Evolutionary conservation across 2,797 vertebrate genomes (phyloP), one percentile per base, ranked within the genome.

Genomic region (Neoniphon sammara): DNA sequence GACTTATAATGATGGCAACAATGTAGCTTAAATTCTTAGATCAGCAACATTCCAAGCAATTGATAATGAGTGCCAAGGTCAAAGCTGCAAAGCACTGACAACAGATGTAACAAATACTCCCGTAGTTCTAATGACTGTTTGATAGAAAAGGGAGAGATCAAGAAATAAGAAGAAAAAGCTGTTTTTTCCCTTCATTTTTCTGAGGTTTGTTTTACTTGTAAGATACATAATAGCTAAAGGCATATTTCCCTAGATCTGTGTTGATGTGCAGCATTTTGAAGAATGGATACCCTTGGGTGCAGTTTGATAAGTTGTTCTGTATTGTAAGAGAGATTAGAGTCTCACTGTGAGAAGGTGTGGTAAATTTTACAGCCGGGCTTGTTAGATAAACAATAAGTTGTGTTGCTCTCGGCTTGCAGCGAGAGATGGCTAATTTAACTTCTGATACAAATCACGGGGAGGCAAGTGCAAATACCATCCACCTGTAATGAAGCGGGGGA

Each of bases 321-420:
- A 44, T 61, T 42, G 59, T 59, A 7, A 34, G 18, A 31, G 60
- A 81, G 79, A 87, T 86, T 72, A 87, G 66, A 53, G 49, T 63
- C 65, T 82, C 76, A 72, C 77, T 77, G 70, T 59, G 66, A 84
- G 81, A 78, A 78, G 79, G 72, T 52, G 70, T 31, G 63, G 70
- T 87, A 81, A 86, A 82, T 87, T 82, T 77, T 85, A 75, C 69
- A 58, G 66, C 66, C 5, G 68, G 49, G 68, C 75, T 85, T 75
- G 87, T 86, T 82, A 81, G 82, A 80, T 77, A 73, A 81, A 83
- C 84, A 85, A 66, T 75, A 77, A 73, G 75, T 82, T 70, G 64
- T 73, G 61, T 73, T 9, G 77, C 82, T 82, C 20, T 73, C 12
- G 68, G 83, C 71, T 70, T 62, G 54, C 66, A 66, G 71, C 20